These are phyloP conservation scores for Pseudomyrmex concolor DNA, from an alignment of 1,140 invertebrate species.

Conservation along the genomic window DNA sequence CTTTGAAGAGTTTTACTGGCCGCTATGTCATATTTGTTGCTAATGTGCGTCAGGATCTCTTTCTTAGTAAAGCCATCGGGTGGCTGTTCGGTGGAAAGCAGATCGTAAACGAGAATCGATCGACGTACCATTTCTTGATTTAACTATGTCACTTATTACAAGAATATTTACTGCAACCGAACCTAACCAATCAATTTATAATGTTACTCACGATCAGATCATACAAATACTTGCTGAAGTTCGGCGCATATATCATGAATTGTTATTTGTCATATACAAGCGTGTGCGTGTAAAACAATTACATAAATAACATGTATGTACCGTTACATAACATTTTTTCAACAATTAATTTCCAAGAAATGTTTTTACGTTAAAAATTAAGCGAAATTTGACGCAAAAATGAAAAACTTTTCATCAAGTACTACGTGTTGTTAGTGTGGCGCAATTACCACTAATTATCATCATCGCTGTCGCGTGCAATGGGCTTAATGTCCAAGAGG, in stretches of 20 bases:
- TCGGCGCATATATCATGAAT: background rate
- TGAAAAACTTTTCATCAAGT: background rate
- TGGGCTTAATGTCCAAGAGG: background rate
- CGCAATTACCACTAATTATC: conserved; percentile 7
- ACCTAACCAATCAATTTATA: conserved; percentile 12
- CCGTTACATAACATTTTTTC: background rate
- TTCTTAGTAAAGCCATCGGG: conserved; percentile 68
- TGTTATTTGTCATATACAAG: background rate
- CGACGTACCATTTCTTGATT: conserved; percentile 68
- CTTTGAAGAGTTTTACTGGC: conserved; percentile 68
- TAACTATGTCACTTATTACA: background rate
- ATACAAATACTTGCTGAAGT: conserved; percentile 23
- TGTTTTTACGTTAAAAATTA: background rate
- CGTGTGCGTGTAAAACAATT: background rate
- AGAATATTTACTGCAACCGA: conserved; percentile 1
- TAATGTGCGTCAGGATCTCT: conserved; percentile 74
- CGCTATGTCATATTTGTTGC: conserved; percentile 71
- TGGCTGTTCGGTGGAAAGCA: conserved; percentile 66
- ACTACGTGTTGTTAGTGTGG: background rate
- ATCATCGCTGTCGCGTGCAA: background rate
- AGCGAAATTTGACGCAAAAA: background rate
- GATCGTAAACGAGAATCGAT: conserved; percentile 74
- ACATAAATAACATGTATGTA: background rate
- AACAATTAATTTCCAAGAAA: background rate
- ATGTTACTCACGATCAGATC: conserved; percentile 4